Evolutionary conservation across 2,888 invertebrate genomes (phyloP).

Genomic region (Drosophila leonis): DNA sequence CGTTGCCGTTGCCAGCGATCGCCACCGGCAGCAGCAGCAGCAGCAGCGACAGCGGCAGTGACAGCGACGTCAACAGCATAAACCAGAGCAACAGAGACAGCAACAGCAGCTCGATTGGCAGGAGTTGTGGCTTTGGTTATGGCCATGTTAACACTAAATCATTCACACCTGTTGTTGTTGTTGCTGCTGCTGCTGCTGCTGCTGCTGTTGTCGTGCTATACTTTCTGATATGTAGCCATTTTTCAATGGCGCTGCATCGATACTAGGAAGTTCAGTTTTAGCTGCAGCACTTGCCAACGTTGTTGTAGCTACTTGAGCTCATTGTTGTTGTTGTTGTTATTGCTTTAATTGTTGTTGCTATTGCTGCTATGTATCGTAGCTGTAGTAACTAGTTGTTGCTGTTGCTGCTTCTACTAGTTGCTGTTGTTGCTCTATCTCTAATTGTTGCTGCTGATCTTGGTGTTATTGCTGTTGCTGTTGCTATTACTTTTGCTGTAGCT

Average conservation of each 20-base stretch:
- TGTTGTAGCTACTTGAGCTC: constrained; percentile 13
- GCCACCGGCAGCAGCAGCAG: constrained; percentile 3
- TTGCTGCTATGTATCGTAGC: neutral
- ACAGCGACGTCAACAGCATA: constrained; percentile 34
- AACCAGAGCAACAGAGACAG: constrained; percentile 31
- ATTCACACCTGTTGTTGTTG: constrained; percentile 67
- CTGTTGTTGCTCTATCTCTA: constrained; percentile 4
- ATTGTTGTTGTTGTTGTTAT: constrained; percentile 7
- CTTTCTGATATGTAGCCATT: constrained; percentile 43
- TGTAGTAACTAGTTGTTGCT: constrained; percentile 7
- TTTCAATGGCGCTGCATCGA: constrained; percentile 57
- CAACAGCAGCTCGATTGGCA: constrained; percentile 34
- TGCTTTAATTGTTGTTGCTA: constrained; percentile 6
- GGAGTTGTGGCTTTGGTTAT: constrained; percentile 68
- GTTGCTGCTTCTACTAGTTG: neutral
- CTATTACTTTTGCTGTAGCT: constrained; percentile 1
- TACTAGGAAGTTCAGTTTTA: constrained; percentile 68
- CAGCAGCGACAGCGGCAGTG: constrained; percentile 9
- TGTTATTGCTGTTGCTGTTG: constrained; percentile 9
- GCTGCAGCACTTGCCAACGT: constrained; percentile 32
- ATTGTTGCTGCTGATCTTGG: constrained; percentile 13
- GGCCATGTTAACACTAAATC: constrained; percentile 79
- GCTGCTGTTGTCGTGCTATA: constrained; percentile 44
- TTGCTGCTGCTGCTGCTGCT: constrained; percentile 13
- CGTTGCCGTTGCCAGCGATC: constrained; percentile 27